Evolutionary conservation across 2,888 invertebrate genomes (phyloP).

Genomic region (Lasioglossum malachurum): DNA sequence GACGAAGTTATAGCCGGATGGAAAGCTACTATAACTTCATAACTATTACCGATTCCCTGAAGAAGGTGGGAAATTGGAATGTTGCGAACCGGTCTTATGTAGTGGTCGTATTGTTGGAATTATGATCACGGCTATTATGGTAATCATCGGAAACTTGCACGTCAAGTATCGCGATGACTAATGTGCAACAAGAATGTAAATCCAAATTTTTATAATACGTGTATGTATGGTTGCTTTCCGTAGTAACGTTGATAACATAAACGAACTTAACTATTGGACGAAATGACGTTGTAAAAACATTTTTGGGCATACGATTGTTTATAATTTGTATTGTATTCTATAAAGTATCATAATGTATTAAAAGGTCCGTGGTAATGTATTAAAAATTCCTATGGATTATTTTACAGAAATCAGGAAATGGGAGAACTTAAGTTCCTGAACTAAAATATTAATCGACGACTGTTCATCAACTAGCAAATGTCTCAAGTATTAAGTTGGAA

Average conservation of each 20-base stretch:
- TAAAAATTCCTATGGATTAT: not conserved
- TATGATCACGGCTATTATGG: not conserved
- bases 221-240: not conserved
- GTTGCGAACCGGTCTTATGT: not conserved
- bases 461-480: not conserved
- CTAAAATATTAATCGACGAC: not conserved
- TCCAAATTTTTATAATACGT: not conserved
- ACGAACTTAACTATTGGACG: not conserved
- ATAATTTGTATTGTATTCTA: no score
- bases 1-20: slow-evolving; percentile 49
- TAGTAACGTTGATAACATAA: not conserved
- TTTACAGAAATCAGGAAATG: not conserved
- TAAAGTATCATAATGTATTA: no score
- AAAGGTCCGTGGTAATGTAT: no score
- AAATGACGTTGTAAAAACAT: not conserved
- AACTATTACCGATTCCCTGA: slow-evolving; percentile 43
- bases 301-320: no score
- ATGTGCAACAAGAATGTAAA: not conserved
- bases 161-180: not conserved
- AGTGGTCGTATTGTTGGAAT: not conserved
- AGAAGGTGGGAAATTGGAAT: slow-evolving; percentile 26
- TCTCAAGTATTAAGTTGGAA: not conserved
- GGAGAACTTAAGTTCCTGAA: not conserved
- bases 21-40: slow-evolving; percentile 39
- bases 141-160: not conserved